Evolutionary conservation across 2,113 vertebrate genomes (phyloP).

Genomic region (Odobenus rosmarus): DNA sequence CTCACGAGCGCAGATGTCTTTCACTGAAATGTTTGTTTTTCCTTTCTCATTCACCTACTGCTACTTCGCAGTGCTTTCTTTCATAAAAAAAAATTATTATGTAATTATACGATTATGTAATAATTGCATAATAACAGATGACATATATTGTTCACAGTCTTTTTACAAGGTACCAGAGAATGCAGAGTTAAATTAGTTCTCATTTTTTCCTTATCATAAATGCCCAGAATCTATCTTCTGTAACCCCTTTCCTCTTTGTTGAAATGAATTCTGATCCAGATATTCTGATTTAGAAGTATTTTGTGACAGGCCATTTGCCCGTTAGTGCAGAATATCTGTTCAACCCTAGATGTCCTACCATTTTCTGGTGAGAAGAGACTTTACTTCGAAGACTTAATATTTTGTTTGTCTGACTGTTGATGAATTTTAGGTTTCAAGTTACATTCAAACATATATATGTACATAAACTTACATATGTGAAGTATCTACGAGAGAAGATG

Average conservation of each 20-base stretch:
- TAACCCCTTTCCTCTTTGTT: not conserved
- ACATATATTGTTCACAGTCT: not conserved
- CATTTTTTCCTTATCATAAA: not conserved
- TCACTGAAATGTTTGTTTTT: not conserved
- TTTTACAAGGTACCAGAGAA: not conserved
- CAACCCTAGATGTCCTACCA: not conserved
- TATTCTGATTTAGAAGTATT: not conserved
- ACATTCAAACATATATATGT: not conserved
- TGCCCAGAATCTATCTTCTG: not conserved
- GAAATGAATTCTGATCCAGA: conserved; percentile 16
- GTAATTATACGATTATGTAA: not conserved
- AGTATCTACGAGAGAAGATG: not conserved
- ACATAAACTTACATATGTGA: not conserved
- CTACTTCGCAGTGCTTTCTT: not conserved
- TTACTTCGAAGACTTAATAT: not conserved
- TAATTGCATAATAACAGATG: not conserved
- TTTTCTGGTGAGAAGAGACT: not conserved
- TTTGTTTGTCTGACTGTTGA: not conserved
- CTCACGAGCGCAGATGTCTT: not conserved
- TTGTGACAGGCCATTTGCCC: not conserved
- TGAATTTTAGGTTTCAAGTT: conserved; percentile 25
- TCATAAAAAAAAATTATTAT: not conserved
- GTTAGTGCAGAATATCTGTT: not conserved
- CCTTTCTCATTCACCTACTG: not conserved
- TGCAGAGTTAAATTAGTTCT: not conserved